phyloP scores from a whole-genome alignment of 1,140 invertebrate genomes.

The Orius insidiosus region DNA sequence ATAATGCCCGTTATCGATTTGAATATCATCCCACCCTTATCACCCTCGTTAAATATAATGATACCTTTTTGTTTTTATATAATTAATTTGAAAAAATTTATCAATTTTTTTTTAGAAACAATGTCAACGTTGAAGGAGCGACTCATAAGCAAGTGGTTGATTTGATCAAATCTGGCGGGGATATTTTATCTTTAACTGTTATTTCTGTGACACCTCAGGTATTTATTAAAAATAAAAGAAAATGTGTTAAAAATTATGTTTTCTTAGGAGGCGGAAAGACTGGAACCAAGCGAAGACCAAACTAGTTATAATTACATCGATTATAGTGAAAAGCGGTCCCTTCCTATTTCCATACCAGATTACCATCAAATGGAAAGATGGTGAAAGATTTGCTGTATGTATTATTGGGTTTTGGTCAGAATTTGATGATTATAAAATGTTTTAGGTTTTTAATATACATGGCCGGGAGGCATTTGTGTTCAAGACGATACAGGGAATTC shows the following conservation, averaged over 20 bases:
- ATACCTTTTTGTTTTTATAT: neutral
- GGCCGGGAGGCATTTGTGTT: conserved; percentile 93
- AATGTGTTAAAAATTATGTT: neutral
- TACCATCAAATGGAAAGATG: conserved; percentile 68
- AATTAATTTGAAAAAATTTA: neutral
- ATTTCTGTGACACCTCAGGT: conserved; percentile 87
- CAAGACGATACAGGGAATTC: conserved; percentile 89
- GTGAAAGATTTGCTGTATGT: conserved; percentile 75
- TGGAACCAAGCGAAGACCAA: conserved; percentile 76
- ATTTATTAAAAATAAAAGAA: conserved; percentile 18
- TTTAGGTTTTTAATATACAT: conserved; percentile 90
- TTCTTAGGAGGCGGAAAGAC: conserved; percentile 55
- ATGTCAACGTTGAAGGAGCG: conserved; percentile 92
- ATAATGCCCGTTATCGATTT: neutral
- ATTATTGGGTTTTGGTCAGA: neutral
- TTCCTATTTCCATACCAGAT: conserved; percentile 96
- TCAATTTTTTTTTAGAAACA: conserved; percentile 54
- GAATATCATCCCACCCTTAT: neutral
- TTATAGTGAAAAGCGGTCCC: conserved; percentile 92
- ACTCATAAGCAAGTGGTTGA: conserved; percentile 99
- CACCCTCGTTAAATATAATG: neutral
- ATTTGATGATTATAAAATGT: neutral
- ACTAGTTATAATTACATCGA: conserved; percentile 82
- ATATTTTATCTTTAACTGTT: conserved; percentile 85
- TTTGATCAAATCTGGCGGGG: conserved; percentile 94